Conservation (phyloP, 1,140 invertebrate species). For the Heliconius hermathena region DNA sequence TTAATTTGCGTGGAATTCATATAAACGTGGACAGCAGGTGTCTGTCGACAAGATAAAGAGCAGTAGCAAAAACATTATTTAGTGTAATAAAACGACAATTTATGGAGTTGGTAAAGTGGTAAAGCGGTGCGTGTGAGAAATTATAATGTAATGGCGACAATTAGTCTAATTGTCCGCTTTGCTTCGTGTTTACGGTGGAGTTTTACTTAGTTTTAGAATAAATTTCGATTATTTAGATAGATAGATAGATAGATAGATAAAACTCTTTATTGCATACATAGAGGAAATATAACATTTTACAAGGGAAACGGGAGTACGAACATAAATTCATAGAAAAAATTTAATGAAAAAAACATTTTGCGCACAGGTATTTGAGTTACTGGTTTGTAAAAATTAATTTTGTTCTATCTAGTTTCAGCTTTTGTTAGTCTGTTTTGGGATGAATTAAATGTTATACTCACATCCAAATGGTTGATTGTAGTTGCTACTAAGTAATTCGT, state of each 20-base stretch:
- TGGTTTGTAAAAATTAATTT: not conserved
- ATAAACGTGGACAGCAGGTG: conserved; percentile 19
- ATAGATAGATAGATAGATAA: no score
- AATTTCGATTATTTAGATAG: not conserved
- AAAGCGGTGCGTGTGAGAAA: conserved; percentile 40
- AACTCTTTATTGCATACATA: no score
- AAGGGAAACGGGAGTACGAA: no score
- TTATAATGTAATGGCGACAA: conserved; percentile 46
- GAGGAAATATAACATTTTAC: no score
- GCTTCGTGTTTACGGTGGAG: conserved; percentile 43
- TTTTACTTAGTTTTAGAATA: conserved; percentile 38
- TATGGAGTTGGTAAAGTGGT: conserved; percentile 29
- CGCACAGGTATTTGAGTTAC: not conserved
- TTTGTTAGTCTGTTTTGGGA: not conserved
- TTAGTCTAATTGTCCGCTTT: conserved; percentile 49
- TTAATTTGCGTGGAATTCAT: conserved; percentile 23
- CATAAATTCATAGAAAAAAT: no score
- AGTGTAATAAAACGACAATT: conserved; percentile 39
- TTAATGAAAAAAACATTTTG: no score
- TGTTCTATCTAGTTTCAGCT: not conserved
- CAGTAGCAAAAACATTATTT: conserved; percentile 34
- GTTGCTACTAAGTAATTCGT: no score
- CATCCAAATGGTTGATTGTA: no score
- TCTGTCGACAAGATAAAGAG: conserved; percentile 19
- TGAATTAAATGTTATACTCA: no score